A percentile compares a stretch with the other conserved stretches of the same genome.
phyloP scores from a whole-genome alignment of 2,113 vertebrate species.

The Diadophis punctatus region DNA sequence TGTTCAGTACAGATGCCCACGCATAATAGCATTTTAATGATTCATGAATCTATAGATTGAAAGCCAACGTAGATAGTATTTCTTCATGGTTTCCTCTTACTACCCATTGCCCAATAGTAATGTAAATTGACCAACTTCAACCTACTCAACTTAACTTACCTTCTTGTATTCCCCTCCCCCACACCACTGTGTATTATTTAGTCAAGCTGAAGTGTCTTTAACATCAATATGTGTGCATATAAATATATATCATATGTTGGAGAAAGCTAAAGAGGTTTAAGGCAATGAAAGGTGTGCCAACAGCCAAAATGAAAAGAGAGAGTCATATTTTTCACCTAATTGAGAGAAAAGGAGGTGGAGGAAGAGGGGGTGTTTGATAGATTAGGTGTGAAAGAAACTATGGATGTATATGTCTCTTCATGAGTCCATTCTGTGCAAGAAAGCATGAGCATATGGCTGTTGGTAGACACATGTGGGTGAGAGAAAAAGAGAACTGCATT shows the following conservation, averaged over 20 bases:
- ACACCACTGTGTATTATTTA: background rate
- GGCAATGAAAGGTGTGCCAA: background rate
- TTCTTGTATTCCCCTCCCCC: background rate
- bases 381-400: background rate
- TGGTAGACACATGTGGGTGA: background rate
- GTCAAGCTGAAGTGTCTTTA: background rate
- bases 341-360: background rate
- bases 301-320: background rate
- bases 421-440: slow-evolving; percentile 1
- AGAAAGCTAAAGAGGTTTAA: background rate
- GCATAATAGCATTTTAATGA: background rate
- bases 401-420: background rate
- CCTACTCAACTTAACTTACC: background rate
- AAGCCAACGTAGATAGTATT: background rate
- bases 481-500: background rate
- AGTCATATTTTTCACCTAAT: background rate
- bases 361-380: background rate
- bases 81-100: background rate
- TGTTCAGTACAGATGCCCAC: background rate
- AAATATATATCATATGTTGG: background rate
- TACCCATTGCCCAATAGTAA: background rate
- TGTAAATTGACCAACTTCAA: background rate
- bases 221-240: background rate
- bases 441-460: background rate
- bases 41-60: background rate